phyloP scores from a whole-genome alignment of 2,888 invertebrate genomes.

The Horisme vitalbata region DNA sequence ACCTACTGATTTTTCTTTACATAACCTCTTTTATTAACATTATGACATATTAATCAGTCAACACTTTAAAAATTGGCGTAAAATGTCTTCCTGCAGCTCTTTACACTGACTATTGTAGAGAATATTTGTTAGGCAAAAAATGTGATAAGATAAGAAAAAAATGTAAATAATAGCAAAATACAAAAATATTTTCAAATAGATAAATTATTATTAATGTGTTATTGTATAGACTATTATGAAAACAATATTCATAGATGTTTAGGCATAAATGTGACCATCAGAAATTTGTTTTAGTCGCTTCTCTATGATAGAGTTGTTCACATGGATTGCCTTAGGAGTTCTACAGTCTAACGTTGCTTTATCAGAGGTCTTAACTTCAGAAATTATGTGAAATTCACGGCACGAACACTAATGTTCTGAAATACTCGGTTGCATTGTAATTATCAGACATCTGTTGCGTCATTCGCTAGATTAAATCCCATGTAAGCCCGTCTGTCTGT shows the following conservation, averaged over 20 bases:
- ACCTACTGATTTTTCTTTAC: too few species aligned
- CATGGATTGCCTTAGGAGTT: too few species aligned
- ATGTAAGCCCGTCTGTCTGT: conserved; percentile 11
- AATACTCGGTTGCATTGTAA: conserved; percentile 14
- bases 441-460: conserved; percentile 23
- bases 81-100: conserved; percentile 82
- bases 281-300: conserved; percentile 25
- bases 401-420: neutral
- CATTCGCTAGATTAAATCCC: conserved; percentile 20
- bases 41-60: conserved; percentile 22
- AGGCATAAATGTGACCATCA: conserved; percentile 42
- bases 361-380: too few species aligned
- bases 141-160: conserved; percentile 76
- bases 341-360: too few species aligned
- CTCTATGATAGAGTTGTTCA: too few species aligned
- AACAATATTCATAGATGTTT: conserved; percentile 53
- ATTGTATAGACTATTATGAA: conserved; percentile 58
- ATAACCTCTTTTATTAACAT: too few species aligned
- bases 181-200: conserved; percentile 65
- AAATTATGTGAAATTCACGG: too few species aligned
- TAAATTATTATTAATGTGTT: conserved; percentile 58
- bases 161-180: conserved; percentile 64
- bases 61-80: conserved; percentile 53
- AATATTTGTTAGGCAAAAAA: conserved; percentile 77
- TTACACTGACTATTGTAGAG: conserved; percentile 81